Conservation (phyloP, 2,888 invertebrate genomes). For the Clostera curtula region DNA sequence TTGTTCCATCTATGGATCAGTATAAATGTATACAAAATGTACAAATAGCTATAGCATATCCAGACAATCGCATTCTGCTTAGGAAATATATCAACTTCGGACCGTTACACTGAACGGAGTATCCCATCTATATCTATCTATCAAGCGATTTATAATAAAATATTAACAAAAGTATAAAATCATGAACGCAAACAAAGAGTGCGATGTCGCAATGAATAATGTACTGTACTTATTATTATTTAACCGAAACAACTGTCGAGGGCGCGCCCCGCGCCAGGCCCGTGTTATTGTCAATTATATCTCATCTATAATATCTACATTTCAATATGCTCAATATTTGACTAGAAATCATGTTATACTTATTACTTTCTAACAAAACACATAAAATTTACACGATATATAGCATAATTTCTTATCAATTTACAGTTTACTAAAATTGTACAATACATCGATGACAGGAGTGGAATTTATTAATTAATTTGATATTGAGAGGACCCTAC, state of each 20-base stretch:
- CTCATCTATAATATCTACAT: constrained; percentile 66
- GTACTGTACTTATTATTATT: constrained; percentile 58
- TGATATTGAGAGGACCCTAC: constrained; percentile 40
- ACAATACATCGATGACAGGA: constrained; percentile 66
- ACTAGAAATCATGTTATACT: constrained; percentile 74
- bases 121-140: constrained; percentile 24
- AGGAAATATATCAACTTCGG: no score
- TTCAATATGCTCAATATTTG: constrained; percentile 73
- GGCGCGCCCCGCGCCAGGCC: constrained; percentile 45
- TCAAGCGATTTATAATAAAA: constrained; percentile 31
- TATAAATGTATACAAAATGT: constrained; percentile 42
- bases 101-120: no score
- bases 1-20: constrained; percentile 23
- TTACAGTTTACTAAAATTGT: constrained; percentile 67
- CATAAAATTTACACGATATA: constrained; percentile 67
- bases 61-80: no score
- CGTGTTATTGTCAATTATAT: constrained; percentile 74
- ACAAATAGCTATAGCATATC: no score
- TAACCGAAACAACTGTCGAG: constrained; percentile 39
- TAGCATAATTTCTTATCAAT: constrained; percentile 67
- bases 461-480: constrained; percentile 33
- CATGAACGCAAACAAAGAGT: constrained; percentile 47
- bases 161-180: constrained; percentile 50
- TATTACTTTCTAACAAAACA: constrained; percentile 69
- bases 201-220: constrained; percentile 38